Percentiles rank a stretch among this genome's conserved stretches.
Evolutionary conservation across 2,888 invertebrate genomes (phyloP).

Genomic region (Drosophila tripunctata): DNA sequence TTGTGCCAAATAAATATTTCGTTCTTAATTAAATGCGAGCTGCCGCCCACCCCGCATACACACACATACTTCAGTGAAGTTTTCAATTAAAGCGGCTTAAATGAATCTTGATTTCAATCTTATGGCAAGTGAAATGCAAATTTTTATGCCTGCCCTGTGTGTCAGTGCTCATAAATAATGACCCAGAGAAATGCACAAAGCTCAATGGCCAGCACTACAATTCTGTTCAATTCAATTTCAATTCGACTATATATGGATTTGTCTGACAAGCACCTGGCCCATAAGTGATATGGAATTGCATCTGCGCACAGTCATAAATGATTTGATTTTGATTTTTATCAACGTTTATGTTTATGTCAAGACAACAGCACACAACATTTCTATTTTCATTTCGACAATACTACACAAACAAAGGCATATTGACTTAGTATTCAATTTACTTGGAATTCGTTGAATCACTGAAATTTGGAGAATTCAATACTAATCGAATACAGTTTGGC

Average conservation of each 20-base stretch:
- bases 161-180: conserved; percentile 61
- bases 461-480: conserved; percentile 31
- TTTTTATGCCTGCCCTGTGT: conserved; percentile 29
- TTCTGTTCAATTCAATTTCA: conserved; percentile 34
- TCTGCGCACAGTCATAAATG: conserved; percentile 48
- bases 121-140: conserved; percentile 63
- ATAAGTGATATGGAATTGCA: conserved; percentile 49
- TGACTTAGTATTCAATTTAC: conserved; percentile 34
- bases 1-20: conserved; percentile 74
- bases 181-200: conserved; percentile 28
- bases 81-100: conserved; percentile 71
- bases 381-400: too few species aligned
- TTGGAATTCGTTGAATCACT: conserved; percentile 17
- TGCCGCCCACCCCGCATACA: conserved; percentile 16
- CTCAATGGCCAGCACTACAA: conserved; percentile 3
- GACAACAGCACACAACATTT: conserved; percentile 4
- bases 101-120: conserved; percentile 71
- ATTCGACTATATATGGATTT: neutral
- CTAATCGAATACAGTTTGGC: conserved; percentile 50
- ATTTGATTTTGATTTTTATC: conserved; percentile 56
- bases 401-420: conserved; percentile 15
- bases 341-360: conserved; percentile 46
- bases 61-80: conserved; percentile 8
- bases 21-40: conserved; percentile 78
- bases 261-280: conserved; percentile 20